Conservation (phyloP, 2,888 invertebrate species). For the Cristatella mucedo region DNA sequence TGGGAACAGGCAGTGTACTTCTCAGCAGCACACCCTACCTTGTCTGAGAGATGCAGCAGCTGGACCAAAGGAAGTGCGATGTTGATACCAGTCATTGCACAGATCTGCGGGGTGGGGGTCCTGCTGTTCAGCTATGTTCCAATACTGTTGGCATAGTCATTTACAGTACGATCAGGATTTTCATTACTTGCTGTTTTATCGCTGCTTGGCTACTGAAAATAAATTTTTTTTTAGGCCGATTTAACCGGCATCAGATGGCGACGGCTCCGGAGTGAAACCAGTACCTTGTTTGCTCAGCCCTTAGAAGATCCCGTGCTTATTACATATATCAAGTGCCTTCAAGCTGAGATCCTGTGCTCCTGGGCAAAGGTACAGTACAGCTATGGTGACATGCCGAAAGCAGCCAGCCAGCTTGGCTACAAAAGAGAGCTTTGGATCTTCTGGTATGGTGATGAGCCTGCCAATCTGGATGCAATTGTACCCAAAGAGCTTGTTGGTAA, state of each 20-base stretch:
- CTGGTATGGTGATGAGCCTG: slow-evolving; percentile 75
- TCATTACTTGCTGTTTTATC: too few species aligned
- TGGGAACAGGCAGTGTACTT: too few species aligned
- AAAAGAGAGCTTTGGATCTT: slow-evolving; percentile 95
- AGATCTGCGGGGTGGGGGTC: slow-evolving; percentile 6
- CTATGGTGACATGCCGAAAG: slow-evolving; percentile 17
- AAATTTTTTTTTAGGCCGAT: slow-evolving; percentile 65
- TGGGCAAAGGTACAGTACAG: slow-evolving; percentile 64
- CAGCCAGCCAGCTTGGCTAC: slow-evolving; percentile 20
- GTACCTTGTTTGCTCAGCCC: slow-evolving; percentile 12
- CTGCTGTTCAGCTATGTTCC: slow-evolving; percentile 8
- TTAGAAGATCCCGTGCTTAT: slow-evolving; percentile 39
- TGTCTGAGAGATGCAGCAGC: too few species aligned
- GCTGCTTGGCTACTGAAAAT: not conserved
- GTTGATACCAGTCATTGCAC: not conserved
- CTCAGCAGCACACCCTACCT: too few species aligned
- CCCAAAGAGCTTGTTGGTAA: slow-evolving; percentile 74
- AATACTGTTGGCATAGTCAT: too few species aligned
- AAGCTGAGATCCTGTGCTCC: slow-evolving; percentile 84
- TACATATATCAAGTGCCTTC: slow-evolving; percentile 40
- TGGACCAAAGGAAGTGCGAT: too few species aligned
- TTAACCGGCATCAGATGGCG: slow-evolving; percentile 98
- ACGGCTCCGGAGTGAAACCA: slow-evolving; percentile 41
- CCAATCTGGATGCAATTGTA: slow-evolving; percentile 22
- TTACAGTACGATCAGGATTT: too few species aligned